Evolutionary conservation across 1,140 invertebrate genomes (phyloP).

Genomic region (Brachionus asplanchnoidis): DNA sequence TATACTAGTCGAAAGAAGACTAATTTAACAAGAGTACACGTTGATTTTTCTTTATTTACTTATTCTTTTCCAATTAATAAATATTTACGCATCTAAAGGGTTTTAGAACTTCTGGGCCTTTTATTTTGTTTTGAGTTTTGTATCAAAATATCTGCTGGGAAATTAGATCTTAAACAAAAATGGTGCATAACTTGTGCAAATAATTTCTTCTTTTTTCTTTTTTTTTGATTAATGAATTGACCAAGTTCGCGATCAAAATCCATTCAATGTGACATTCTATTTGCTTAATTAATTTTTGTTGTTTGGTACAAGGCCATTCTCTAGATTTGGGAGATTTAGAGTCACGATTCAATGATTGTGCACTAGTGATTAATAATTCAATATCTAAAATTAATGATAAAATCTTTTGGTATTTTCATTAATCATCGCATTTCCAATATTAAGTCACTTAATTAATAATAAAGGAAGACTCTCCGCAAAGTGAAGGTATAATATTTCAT

Average conservation of each 20-base stretch:
- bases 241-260: background rate
- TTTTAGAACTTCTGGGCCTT: background rate
- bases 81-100: constrained; percentile 20
- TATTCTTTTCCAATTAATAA: constrained; percentile 28
- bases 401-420: constrained; percentile 20
- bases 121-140: constrained; percentile 23
- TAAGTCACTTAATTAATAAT: constrained; percentile 25
- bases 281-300: background rate
- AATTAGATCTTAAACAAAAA: constrained; percentile 19
- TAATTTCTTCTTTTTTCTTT: background rate
- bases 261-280: background rate
- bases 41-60: constrained; percentile 29
- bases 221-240: background rate
- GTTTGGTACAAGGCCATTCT: constrained; percentile 8
- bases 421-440: constrained; percentile 20
- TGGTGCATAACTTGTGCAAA: background rate
- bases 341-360: constrained; percentile 20
- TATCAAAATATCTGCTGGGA: constrained; percentile 25
- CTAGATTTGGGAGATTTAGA: constrained; percentile 1
- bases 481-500: constrained; percentile 9
- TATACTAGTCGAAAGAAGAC: background rate
- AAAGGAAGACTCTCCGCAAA: constrained; percentile 7
- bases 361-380: constrained; percentile 1
- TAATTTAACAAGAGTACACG: constrained; percentile 21
- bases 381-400: background rate